Evolutionary conservation across 1,140 invertebrate genomes (phyloP), one percentile per base, ranked within the genome.

Genomic region (Drosophila sturtevanti): DNA sequence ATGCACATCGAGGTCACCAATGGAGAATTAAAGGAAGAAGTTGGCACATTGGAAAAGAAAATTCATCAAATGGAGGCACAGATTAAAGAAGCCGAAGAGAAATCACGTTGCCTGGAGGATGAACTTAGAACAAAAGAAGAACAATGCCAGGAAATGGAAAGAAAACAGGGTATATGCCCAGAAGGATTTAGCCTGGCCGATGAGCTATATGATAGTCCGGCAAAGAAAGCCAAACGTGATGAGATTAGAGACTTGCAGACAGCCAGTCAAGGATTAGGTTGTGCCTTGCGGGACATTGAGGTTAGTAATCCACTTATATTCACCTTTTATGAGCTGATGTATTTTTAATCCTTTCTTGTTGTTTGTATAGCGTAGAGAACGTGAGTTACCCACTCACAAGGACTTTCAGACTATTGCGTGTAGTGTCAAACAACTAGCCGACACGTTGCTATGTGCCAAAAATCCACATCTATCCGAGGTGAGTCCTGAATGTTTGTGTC

Each of bases 1-100:
- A 90, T 93, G 73, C 93, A 94, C 38, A 85, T 94, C 27, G 93
- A 94, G 69, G 93, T 94, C 9, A 94, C 93, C n/a, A 94, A 94
- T 69, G 92, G 93, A 31, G 94, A 94, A 77, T 81, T 94, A 0
- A 93, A 92, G 63, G 94, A 94, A 87, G 93, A 94, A 91, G 94
- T 94, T 5, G 65, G 76, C 22, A 92, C 91, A 2, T 58, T 92
- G 11, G 92, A 92, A 56, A 63, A 68, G 24, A 90, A 84, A 73
- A 85, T 92, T 34, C 34, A 51, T 9, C 81, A 89, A 31, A 59
- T 89, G 62, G 68, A 89, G 41, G 7, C 34, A 3, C 67, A 70
- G 27, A 44, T 81, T 7, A 77, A 68, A 5, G 70, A 70, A 5
- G 71, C 79, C 14, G 72, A 79, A 34, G 90, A 91, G 16, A 80